These are phyloP conservation scores for Drosophila stalkeri DNA, from an alignment of 2,888 invertebrate species.

Conservation along the genomic window DNA sequence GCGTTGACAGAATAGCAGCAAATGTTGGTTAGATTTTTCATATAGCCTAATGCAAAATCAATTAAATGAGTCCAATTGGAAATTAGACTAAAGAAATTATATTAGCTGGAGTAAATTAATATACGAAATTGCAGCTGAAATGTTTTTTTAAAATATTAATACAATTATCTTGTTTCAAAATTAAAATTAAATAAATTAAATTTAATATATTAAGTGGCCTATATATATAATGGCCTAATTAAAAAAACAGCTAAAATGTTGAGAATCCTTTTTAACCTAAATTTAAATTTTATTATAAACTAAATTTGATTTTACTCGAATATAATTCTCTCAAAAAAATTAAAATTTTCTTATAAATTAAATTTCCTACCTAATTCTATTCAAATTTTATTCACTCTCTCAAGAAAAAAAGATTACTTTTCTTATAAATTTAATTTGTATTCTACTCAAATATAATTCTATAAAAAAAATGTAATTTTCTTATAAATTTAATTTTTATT, in stretches of 20 bases:
- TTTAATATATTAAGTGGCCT: too few species aligned
- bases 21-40: constrained; percentile 20
- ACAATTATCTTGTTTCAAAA: too few species aligned
- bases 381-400: too few species aligned
- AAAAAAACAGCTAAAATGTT: background rate
- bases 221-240: too few species aligned
- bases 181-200: too few species aligned
- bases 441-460: background rate
- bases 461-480: too few species aligned
- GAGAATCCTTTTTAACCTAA: background rate
- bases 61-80: background rate
- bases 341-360: too few species aligned
- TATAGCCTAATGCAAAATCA: constrained; percentile 15
- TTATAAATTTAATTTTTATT: background rate
- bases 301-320: background rate
- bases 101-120: background rate
- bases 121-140: background rate
- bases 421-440: background rate
- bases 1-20: constrained; percentile 21
- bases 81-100: background rate
- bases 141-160: too few species aligned
- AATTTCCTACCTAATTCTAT: too few species aligned
- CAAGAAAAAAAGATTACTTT: too few species aligned
- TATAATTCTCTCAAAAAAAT: too few species aligned
- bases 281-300: background rate